phyloP scores from a whole-genome alignment of 2,113 vertebrate genomes.

The Theropithecus gelada region DNA sequence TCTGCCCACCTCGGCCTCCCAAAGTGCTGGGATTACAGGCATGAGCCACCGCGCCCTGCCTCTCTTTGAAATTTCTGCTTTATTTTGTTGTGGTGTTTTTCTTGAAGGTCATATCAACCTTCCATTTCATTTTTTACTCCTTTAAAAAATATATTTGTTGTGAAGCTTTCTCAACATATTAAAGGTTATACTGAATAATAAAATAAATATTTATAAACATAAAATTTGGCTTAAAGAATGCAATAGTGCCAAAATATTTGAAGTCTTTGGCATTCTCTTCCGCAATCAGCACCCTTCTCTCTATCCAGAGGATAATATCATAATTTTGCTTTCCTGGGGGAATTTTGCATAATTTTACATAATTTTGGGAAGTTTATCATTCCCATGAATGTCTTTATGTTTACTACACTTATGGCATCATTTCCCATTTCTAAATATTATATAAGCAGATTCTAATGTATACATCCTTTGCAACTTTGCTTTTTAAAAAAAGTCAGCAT shows the following conservation, averaged over 20 bases:
- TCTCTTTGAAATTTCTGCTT: neutral
- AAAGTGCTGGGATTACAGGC: no score
- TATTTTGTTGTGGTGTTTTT: neutral
- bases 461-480: neutral
- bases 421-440: neutral
- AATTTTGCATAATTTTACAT: neutral
- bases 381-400: neutral
- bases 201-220: neutral
- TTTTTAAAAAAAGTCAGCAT: neutral
- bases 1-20: no score
- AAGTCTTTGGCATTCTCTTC: neutral
- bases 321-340: neutral
- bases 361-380: neutral
- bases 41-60: no score
- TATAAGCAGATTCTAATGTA: neutral
- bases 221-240: neutral
- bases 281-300: neutral
- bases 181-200: neutral
- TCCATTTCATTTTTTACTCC: neutral
- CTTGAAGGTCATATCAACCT: neutral
- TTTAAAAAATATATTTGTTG: neutral
- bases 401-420: neutral
- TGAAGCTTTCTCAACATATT: neutral
- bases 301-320: neutral
- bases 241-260: neutral